A percentile compares a stretch with the other conserved stretches of the same genome.
phyloP scores from a whole-genome alignment of 2,113 vertebrate species.

The Anarrhichthys ocellatus region DNA sequence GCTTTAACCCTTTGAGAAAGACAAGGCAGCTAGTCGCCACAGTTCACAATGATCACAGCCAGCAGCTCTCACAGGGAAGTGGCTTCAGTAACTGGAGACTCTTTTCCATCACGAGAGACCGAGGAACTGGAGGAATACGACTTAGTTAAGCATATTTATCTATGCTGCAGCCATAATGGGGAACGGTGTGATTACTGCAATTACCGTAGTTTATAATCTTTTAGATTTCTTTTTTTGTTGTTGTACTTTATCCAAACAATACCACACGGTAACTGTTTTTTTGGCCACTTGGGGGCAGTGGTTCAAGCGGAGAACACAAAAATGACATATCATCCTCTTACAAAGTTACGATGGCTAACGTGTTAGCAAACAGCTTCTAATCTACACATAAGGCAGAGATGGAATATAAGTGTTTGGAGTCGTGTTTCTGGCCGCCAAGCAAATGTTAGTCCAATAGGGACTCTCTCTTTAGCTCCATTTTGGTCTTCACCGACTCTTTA shows the following conservation, averaged over 20 bases:
- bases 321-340: not conserved
- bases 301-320: not conserved
- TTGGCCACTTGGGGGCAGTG: not conserved
- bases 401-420: not conserved
- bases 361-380: not conserved
- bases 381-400: not conserved
- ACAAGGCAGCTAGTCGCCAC: slow-evolving; percentile 44
- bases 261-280: not conserved
- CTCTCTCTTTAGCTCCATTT: not conserved
- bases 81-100: not conserved
- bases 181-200: not conserved
- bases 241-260: not conserved
- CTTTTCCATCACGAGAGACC: slow-evolving; percentile 58
- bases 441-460: not conserved
- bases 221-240: not conserved
- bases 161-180: not conserved
- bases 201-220: not conserved
- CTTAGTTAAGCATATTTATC: not conserved
- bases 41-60: slow-evolving; percentile 14
- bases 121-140: not conserved
- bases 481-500: not conserved
- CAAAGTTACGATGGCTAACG: not conserved
- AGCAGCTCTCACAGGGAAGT: slow-evolving; percentile 32
- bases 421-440: not conserved
- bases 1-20: slow-evolving; percentile 35